These are phyloP conservation scores for Riparia riparia DNA, from an alignment of 2,113 vertebrate species.

Conservation along the genomic window DNA sequence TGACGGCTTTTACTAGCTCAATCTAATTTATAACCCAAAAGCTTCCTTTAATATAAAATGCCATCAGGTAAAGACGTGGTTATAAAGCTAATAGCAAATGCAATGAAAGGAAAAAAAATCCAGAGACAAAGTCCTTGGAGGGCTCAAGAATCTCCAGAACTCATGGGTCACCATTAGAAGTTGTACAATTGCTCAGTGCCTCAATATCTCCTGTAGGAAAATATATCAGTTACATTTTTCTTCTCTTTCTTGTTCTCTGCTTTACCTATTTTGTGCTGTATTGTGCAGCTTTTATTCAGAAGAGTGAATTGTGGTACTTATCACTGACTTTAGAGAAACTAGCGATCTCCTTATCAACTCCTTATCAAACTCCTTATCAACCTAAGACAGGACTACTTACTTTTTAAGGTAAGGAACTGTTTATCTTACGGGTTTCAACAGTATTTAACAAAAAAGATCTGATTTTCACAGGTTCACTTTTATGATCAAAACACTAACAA, in stretches of 20 bases:
- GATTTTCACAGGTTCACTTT: neutral
- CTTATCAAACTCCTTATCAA: neutral
- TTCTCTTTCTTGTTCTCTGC: neutral
- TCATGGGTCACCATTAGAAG: neutral
- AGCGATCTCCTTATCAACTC: neutral
- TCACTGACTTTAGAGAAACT: neutral
- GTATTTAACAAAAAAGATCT: neutral
- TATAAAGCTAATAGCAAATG: conserved; percentile 22
- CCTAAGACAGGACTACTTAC: neutral
- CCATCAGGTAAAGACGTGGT: neutral
- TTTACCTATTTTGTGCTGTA: neutral
- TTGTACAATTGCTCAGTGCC: neutral
- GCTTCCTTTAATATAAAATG: conserved; percentile 57
- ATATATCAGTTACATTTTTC: neutral
- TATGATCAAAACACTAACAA: neutral
- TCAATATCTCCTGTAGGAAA: neutral
- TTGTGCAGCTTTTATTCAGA: neutral
- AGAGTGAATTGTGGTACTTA: neutral
- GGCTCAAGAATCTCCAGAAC: neutral
- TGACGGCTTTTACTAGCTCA: conserved; percentile 50
- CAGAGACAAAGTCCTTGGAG: neutral
- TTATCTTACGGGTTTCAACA: neutral
- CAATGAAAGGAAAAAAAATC: neutral
- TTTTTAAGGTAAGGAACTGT: neutral
- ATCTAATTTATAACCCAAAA: conserved; percentile 63